Evolutionary conservation across 2,797 vertebrate genomes (phyloP).

Genomic region (Chaetophractus vellerosus): DNA sequence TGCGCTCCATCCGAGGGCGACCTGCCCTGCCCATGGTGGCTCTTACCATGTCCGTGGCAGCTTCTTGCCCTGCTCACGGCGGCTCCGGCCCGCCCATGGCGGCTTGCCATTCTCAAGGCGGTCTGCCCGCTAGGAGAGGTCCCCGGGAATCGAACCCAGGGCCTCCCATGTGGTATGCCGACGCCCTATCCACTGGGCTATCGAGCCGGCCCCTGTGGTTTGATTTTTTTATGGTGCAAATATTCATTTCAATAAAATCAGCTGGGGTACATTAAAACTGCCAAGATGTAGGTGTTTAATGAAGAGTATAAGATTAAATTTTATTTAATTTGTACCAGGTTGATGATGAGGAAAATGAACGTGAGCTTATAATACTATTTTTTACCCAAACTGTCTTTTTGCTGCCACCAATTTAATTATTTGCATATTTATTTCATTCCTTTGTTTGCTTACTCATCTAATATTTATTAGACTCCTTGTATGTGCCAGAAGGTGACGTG

Average conservation of each 20-base stretch:
- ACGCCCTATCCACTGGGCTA: no score
- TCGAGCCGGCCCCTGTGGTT: no score
- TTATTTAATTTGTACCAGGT: slow-evolving; percentile 41
- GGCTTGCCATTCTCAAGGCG: no score
- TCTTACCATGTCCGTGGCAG: no score
- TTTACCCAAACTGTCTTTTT: slow-evolving; percentile 5
- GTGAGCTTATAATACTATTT: background rate
- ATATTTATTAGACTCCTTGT: slow-evolving; percentile 10
- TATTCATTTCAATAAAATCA: slow-evolving; percentile 47
- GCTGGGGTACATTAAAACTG: background rate
- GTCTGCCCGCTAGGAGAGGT: no score
- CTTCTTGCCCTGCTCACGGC: no score
- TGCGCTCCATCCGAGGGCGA: no score
- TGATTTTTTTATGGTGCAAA: slow-evolving; percentile 40
- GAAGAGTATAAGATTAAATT: slow-evolving; percentile 27
- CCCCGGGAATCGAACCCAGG: no score
- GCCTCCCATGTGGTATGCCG: no score
- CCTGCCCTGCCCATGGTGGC: no score
- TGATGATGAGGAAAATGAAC: slow-evolving; percentile 44
- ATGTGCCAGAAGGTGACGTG: background rate
- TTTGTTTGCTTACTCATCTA: slow-evolving; percentile 16
- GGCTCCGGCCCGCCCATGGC: no score
- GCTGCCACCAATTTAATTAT: slow-evolving; percentile 1
- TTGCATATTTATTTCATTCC: background rate
- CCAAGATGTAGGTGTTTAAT: background rate